phyloP scores from a whole-genome alignment of 2,797 vertebrate species.

The Enteromius trimaculatus region DNA sequence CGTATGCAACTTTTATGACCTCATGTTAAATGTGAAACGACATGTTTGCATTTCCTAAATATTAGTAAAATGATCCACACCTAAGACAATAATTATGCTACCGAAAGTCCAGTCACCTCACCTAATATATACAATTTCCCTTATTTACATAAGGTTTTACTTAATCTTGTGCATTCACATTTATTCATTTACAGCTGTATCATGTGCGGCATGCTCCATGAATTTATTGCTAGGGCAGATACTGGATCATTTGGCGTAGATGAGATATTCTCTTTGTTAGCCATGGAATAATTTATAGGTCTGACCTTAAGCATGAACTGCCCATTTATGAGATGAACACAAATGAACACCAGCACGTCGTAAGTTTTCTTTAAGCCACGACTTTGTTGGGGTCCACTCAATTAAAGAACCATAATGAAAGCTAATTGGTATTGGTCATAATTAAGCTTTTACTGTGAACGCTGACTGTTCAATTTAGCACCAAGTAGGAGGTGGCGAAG shows the following conservation, averaged over 20 bases:
- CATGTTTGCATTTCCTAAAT: neutral
- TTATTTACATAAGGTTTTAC: neutral
- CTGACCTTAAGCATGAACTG: neutral
- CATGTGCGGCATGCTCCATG: neutral
- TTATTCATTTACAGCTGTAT: neutral
- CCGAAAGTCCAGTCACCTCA: neutral
- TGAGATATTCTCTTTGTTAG: neutral
- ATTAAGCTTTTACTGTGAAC: conserved; percentile 5
- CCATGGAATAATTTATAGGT: neutral
- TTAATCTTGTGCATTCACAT: neutral
- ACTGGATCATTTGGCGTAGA: neutral
- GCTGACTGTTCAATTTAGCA: conserved; percentile 1
- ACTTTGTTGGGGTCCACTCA: neutral
- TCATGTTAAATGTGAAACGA: neutral
- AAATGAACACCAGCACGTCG: neutral
- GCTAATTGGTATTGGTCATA: neutral
- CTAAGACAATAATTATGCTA: neutral
- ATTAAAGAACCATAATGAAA: neutral
- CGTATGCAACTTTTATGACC: neutral
- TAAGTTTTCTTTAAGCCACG: neutral
- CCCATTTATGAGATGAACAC: neutral
- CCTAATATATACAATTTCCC: too few species aligned
- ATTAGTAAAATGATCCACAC: neutral
- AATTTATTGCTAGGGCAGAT: neutral
- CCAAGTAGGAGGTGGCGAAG: neutral